Percentiles rank a stretch among this genome's conserved stretches.
Conservation (phyloP, 1,140 invertebrate genomes). For the Octopus sinensis region DNA sequence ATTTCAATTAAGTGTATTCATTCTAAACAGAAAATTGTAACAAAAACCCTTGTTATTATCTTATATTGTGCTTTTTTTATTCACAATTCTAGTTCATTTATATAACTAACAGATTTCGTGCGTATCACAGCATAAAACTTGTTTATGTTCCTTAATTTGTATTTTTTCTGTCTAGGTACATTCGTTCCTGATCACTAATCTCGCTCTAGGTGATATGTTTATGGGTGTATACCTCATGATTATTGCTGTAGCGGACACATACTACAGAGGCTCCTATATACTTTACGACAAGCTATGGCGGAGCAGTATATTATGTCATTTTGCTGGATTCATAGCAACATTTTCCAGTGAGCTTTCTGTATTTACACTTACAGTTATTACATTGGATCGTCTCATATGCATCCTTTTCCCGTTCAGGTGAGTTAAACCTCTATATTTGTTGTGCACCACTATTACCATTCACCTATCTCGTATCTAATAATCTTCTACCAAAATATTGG, state of each 20-base stretch:
- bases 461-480: too few relatives aligned
- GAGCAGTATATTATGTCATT: slow-evolving; percentile 59
- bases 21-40: too few relatives aligned
- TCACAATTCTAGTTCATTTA: too few relatives aligned
- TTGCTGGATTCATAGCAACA: slow-evolving; percentile 68
- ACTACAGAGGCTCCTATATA: slow-evolving; percentile 62
- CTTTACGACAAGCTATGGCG: slow-evolving; percentile 61
- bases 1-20: too few relatives aligned
- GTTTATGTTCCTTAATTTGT: neutral
- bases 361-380: slow-evolving; percentile 65
- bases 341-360: slow-evolving; percentile 69
- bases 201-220: slow-evolving; percentile 63
- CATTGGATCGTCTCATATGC: slow-evolving; percentile 62
- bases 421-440: neutral
- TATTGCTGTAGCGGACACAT: slow-evolving; percentile 61
- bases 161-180: slow-evolving; percentile 54
- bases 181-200: slow-evolving; percentile 66
- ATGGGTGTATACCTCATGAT: slow-evolving; percentile 64
- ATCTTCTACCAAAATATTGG: too few relatives aligned
- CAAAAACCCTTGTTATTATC: too few relatives aligned
- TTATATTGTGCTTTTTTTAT: too few relatives aligned
- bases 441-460: too few relatives aligned
- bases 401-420: slow-evolving; percentile 62
- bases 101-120: too few relatives aligned
- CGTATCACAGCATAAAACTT: too few relatives aligned